phyloP scores from a whole-genome alignment of 2,797 vertebrate species.

The Loris lydekkerianus region DNA sequence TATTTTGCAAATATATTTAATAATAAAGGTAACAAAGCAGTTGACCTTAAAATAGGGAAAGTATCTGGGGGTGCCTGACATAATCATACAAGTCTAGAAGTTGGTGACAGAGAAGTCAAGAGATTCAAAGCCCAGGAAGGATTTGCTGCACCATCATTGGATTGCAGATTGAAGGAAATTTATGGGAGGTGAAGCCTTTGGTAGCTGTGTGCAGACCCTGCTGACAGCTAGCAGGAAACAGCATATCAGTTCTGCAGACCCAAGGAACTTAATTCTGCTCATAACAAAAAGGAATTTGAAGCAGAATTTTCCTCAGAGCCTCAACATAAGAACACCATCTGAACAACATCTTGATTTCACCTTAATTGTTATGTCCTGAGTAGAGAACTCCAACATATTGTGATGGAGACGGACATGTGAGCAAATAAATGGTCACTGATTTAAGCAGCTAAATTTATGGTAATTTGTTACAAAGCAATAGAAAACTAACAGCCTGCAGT shows the following conservation, averaged over 20 bases:
- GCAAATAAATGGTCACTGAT: background rate
- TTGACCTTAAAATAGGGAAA: background rate
- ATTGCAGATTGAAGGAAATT: background rate
- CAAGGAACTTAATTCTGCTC: background rate
- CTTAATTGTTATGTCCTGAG: background rate
- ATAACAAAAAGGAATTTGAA: background rate
- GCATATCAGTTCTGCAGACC: background rate
- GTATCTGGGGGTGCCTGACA: background rate
- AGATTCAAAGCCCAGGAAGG: background rate
- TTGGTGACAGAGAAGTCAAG: background rate
- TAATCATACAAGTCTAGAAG: background rate
- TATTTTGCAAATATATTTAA: background rate
- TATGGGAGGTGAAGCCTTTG: background rate
- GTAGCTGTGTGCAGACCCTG: rapidly evolving
- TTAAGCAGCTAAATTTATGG: background rate
- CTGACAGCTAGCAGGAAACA: background rate
- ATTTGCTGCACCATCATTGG: background rate
- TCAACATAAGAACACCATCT: background rate
- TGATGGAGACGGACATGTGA: background rate
- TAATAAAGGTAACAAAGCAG: background rate
- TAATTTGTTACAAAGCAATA: background rate
- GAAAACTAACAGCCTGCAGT: background rate
- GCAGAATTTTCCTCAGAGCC: background rate
- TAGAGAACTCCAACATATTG: background rate
- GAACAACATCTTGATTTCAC: background rate